phyloP scores from a whole-genome alignment of 2,113 vertebrate species.

The Leucoraja erinaceus region DNA sequence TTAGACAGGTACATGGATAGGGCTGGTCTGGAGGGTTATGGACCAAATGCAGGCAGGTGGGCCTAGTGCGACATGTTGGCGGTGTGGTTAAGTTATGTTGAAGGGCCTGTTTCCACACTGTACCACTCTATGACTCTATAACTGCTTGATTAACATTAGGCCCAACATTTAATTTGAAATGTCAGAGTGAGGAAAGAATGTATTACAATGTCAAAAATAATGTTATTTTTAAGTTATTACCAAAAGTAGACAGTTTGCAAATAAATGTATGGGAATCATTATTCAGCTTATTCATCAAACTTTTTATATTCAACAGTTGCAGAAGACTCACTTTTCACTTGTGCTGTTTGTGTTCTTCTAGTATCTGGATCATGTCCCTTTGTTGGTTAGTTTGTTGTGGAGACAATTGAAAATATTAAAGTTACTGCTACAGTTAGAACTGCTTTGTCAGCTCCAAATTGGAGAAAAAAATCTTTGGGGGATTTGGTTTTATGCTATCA shows the following conservation, averaged over 20 bases:
- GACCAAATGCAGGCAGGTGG: too few relatives aligned
- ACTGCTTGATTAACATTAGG: background rate
- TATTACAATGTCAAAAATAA: background rate
- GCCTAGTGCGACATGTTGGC: too few relatives aligned
- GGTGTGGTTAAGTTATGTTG: too few relatives aligned
- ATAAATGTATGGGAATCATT: background rate
- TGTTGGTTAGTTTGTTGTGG: background rate
- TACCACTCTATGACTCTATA: too few relatives aligned
- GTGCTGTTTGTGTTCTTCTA: background rate
- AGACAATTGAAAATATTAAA: background rate
- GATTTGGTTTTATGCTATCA: background rate
- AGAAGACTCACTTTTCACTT: background rate
- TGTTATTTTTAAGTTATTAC: background rate
- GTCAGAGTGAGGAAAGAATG: background rate
- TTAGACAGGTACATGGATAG: too few relatives aligned
- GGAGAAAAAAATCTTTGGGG: background rate
- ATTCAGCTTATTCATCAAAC: background rate
- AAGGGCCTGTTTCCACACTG: too few relatives aligned
- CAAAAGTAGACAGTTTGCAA: background rate
- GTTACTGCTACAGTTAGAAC: background rate
- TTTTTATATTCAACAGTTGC: background rate
- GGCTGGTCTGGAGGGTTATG: too few relatives aligned
- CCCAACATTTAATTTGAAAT: background rate
- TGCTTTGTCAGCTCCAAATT: background rate
- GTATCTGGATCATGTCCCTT: background rate